These are phyloP conservation scores for Gorsachius magnificus DNA, from an alignment of 2,797 vertebrate species.

Conservation along the genomic window DNA sequence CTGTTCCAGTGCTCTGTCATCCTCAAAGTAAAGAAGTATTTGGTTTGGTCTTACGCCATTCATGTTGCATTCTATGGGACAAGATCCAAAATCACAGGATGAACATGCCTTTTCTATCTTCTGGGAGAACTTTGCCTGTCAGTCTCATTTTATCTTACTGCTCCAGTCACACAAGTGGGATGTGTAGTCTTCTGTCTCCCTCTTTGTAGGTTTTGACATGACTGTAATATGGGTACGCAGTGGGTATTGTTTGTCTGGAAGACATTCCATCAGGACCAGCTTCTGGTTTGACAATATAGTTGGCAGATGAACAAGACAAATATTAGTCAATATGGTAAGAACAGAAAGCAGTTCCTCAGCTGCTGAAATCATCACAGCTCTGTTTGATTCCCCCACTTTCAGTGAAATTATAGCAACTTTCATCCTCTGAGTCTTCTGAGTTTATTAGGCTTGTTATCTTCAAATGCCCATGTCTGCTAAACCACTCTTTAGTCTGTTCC, in stretches of 20 bases:
- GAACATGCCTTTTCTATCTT: neutral
- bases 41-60: neutral
- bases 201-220: neutral
- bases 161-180: neutral
- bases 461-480: neutral
- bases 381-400: neutral
- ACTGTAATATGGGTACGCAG: neutral
- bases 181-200: neutral
- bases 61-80: neutral
- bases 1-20: too few relatives aligned
- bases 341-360: neutral
- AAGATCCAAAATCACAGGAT: neutral
- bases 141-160: neutral
- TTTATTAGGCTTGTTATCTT: neutral
- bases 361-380: neutral
- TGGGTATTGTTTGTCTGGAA: neutral
- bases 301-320: neutral
- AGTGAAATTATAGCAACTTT: neutral
- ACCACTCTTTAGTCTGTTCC: neutral
- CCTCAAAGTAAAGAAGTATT: neutral
- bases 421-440: neutral
- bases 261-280: neutral
- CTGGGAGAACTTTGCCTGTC: neutral
- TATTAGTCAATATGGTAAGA: neutral
- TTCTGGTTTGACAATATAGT: neutral